Evolutionary conservation across 2,113 vertebrate genomes (phyloP).

Genomic region (Toxotes chatareus): DNA sequence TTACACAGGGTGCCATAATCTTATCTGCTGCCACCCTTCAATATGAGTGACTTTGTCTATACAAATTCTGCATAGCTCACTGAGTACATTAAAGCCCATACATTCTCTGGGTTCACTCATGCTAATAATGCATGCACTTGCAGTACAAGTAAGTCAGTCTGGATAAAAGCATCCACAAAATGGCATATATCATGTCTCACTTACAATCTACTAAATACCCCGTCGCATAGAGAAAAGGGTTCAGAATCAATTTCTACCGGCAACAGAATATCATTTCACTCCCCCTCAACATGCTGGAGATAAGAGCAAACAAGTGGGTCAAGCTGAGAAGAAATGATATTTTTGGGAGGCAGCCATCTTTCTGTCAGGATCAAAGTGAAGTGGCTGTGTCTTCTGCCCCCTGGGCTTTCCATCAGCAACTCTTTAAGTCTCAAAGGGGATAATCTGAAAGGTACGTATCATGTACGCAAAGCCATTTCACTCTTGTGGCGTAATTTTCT

Average conservation of each 20-base stretch:
- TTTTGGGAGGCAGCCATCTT: constrained; percentile 75
- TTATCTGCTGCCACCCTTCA: constrained; percentile 47
- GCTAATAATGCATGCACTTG: constrained; percentile 41
- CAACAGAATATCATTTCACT: constrained; percentile 64
- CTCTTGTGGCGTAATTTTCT: constrained; percentile 43
- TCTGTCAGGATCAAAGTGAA: constrained; percentile 76
- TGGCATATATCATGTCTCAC: constrained; percentile 51
- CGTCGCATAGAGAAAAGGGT: constrained; percentile 41
- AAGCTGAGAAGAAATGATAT: constrained; percentile 70
- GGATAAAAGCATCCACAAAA: constrained; percentile 53
- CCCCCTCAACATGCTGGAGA: constrained; percentile 70
- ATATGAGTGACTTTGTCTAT: constrained; percentile 31
- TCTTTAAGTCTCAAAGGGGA: constrained; percentile 64
- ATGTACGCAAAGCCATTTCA: constrained; percentile 22
- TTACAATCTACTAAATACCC: constrained; percentile 49
- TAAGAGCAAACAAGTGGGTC: constrained; percentile 80
- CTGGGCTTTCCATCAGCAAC: constrained; percentile 68
- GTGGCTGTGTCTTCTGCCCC: constrained; percentile 63
- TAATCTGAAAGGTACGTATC: constrained; percentile 56
- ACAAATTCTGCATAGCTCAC: constrained; percentile 36
- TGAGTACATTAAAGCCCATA: constrained; percentile 30
- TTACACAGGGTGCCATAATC: constrained; percentile 30
- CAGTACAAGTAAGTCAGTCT: constrained; percentile 29
- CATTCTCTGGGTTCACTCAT: constrained; percentile 31
- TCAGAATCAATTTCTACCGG: constrained; percentile 55